phyloP scores from a whole-genome alignment of 2,113 vertebrate genomes.

The Cottus gobio region DNA sequence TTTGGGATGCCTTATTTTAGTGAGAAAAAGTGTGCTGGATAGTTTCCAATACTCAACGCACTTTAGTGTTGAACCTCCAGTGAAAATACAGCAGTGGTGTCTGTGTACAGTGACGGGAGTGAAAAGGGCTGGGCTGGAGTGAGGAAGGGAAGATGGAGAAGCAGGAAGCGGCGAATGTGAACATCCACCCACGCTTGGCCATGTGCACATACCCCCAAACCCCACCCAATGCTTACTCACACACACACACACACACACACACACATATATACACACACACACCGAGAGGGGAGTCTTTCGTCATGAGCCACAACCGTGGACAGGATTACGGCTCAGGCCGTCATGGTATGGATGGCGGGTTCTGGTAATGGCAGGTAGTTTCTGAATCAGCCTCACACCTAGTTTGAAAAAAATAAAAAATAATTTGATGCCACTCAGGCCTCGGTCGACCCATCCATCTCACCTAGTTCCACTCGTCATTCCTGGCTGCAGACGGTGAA shows the following conservation, averaged over 20 bases:
- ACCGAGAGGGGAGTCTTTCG: slow-evolving; percentile 26
- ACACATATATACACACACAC: background rate
- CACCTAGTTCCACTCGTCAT: background rate
- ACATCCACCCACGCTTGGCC: slow-evolving; percentile 45
- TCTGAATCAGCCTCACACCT: slow-evolving; percentile 40
- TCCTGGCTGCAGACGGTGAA: background rate
- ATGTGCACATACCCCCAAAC: slow-evolving; percentile 20
- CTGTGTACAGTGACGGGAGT: background rate
- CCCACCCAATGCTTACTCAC: slow-evolving; percentile 22
- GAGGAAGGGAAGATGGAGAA: slow-evolving; percentile 24
- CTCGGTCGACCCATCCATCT: background rate
- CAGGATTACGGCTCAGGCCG: slow-evolving; percentile 24
- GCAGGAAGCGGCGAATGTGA: slow-evolving; percentile 38
- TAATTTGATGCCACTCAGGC: background rate
- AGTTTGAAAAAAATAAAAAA: too few species aligned
- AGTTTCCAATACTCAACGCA: background rate
- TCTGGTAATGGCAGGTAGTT: slow-evolving; percentile 62
- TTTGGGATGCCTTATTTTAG: background rate
- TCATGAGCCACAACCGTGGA: slow-evolving; percentile 21
- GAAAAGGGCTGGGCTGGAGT: slow-evolving; percentile 9
- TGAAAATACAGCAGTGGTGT: background rate
- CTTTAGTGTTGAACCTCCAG: background rate
- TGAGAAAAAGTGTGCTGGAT: too few species aligned
- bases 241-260: background rate
- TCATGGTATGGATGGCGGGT: slow-evolving; percentile 40